These are phyloP conservation scores for Argya squamiceps DNA, from an alignment of 2,797 vertebrate genomes.

Conservation along the genomic window DNA sequence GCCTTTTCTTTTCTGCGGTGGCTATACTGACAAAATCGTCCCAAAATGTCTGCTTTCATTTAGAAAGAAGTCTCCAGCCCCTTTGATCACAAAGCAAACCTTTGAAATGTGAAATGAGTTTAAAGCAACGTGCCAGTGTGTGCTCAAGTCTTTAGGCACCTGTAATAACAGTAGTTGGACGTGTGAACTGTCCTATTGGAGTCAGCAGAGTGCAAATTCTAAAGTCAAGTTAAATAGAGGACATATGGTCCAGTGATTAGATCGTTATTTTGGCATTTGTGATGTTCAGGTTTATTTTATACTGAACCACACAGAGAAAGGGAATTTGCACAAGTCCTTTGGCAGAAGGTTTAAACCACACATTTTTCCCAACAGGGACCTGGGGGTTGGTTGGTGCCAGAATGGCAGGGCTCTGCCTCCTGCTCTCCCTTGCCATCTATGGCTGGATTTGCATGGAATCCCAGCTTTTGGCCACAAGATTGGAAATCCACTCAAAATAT, in stretches of 20 bases:
- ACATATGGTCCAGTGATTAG: slow-evolving; percentile 40
- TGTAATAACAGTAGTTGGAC: slow-evolving; percentile 49
- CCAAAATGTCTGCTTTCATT: slow-evolving; percentile 26
- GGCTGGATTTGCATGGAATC: background rate
- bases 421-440: background rate
- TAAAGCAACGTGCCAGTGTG: background rate
- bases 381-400: background rate
- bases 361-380: background rate
- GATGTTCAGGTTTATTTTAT: slow-evolving; percentile 18
- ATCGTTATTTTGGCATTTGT: slow-evolving; percentile 43
- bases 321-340: background rate
- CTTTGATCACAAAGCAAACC: slow-evolving; percentile 60
- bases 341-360: background rate
- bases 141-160: slow-evolving; percentile 60
- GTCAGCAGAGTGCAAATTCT: slow-evolving; percentile 16
- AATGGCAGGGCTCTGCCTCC: background rate
- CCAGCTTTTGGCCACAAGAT: background rate
- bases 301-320: background rate
- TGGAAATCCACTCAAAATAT: background rate
- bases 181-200: slow-evolving; percentile 14
- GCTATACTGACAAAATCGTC: background rate
- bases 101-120: slow-evolving; percentile 64
- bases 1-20: background rate
- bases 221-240: slow-evolving; percentile 54
- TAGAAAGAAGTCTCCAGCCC: background rate